Evolutionary conservation across 2,797 vertebrate genomes (phyloP).

Genomic region (Sebastes glaucus): DNA sequence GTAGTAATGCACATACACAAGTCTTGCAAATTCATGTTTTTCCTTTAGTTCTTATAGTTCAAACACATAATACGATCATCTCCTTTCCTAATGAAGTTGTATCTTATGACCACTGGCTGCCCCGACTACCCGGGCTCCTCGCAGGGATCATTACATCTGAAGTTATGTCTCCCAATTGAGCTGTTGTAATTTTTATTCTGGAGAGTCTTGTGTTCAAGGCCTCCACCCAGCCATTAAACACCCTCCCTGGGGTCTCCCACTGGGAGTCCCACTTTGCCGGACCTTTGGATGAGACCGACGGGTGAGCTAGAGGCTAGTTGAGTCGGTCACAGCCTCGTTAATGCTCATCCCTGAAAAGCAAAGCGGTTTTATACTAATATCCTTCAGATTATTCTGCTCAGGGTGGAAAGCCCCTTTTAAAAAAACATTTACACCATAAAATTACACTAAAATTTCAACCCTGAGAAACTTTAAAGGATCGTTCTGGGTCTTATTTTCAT

Average conservation of each 20-base stretch:
- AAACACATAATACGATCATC: neutral
- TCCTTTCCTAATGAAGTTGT: neutral
- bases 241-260: constrained; percentile 7
- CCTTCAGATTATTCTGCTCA: neutral
- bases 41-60: neutral
- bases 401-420: neutral
- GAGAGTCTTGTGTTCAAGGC: constrained; percentile 6
- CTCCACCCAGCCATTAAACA: constrained; percentile 44
- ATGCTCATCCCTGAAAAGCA: neutral
- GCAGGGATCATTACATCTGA: constrained; percentile 1
- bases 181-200: constrained; percentile 16
- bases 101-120: neutral
- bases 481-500: neutral
- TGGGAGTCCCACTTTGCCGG: constrained; percentile 12
- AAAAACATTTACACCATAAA: neutral
- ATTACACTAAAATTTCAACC: neutral
- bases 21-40: neutral
- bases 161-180: constrained; percentile 32
- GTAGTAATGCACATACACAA: neutral
- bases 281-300: constrained; percentile 12
- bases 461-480: neutral
- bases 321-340: neutral
- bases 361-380: neutral
- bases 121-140: neutral
- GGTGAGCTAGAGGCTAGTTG: neutral